These are phyloP conservation scores for Drosophila longiperda DNA, from an alignment of 2,888 invertebrate genomes.

Conservation along the genomic window DNA sequence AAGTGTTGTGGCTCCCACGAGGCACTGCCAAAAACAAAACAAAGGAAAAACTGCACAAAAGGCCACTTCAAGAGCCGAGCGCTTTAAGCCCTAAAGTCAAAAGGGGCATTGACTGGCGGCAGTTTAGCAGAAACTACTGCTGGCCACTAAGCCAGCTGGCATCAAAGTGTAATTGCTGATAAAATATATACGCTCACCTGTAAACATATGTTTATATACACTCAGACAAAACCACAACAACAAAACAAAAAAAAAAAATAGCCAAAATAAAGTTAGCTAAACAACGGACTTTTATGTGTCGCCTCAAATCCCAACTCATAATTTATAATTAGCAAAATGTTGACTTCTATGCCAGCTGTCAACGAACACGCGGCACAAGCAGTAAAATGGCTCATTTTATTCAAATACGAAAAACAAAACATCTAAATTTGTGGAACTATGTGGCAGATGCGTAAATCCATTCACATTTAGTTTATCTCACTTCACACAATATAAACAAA, in stretches of 20 bases:
- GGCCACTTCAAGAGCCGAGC: slow-evolving; percentile 25
- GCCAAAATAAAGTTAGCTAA: slow-evolving; percentile 12
- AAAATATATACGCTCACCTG: slow-evolving; percentile 58
- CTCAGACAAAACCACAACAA: background rate
- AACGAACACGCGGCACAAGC: slow-evolving; percentile 11
- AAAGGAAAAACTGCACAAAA: slow-evolving; percentile 16
- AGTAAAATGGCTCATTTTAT: slow-evolving; percentile 15
- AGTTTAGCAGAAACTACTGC: slow-evolving; percentile 12
- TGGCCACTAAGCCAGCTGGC: slow-evolving; percentile 46
- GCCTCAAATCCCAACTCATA: slow-evolving; percentile 32
- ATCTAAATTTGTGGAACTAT: slow-evolving; percentile 13
- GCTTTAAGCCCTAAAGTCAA: slow-evolving; percentile 42
- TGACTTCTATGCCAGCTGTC: slow-evolving; percentile 43
- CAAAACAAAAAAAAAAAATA: slow-evolving; percentile 9
- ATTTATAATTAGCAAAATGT: slow-evolving; percentile 70
- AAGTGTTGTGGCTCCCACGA: slow-evolving; percentile 30
- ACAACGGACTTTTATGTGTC: slow-evolving; percentile 32
- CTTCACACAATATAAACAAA: slow-evolving; percentile 4
- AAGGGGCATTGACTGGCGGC: slow-evolving; percentile 38
- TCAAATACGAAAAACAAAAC: slow-evolving; percentile 26
- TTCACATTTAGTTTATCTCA: background rate
- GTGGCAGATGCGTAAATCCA: slow-evolving; percentile 46
- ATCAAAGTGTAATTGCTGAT: slow-evolving; percentile 66
- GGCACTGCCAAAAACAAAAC: slow-evolving; percentile 15
- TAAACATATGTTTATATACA: background rate